Percentiles rank a stretch among this genome's conserved stretches.
Evolutionary conservation across 2,888 invertebrate genomes (phyloP).

Genomic region (Leuctra nigra): DNA sequence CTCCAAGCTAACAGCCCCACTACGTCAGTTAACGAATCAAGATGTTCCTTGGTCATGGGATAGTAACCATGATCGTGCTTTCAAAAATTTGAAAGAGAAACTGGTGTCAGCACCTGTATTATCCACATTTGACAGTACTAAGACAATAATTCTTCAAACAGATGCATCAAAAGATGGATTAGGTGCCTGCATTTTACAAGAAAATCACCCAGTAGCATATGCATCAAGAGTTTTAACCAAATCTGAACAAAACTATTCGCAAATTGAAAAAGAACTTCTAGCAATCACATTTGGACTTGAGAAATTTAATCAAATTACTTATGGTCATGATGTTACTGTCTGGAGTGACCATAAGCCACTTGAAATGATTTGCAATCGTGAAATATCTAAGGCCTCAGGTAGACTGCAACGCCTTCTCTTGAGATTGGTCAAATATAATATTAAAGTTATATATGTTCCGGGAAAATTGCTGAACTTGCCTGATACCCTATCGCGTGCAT

Average conservation of each 20-base stretch:
- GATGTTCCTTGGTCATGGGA: slow-evolving; percentile 5
- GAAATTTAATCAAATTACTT: slow-evolving; percentile 11
- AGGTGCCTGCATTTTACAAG: slow-evolving; percentile 36
- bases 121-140: slow-evolving; percentile 19
- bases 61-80: slow-evolving; percentile 10
- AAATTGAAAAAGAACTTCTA: slow-evolving; percentile 33
- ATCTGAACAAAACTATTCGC: slow-evolving; percentile 33
- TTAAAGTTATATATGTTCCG: too few species aligned
- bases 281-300: not conserved
- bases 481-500: too few species aligned
- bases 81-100: slow-evolving; percentile 20
- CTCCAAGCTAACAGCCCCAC: slow-evolving; percentile 14
- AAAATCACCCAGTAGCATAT: slow-evolving; percentile 35
- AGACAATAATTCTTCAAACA: slow-evolving; percentile 20
- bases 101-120: slow-evolving; percentile 22
- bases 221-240: slow-evolving; percentile 34
- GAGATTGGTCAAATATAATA: not conserved
- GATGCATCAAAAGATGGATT: slow-evolving; percentile 33
- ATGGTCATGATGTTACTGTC: slow-evolving; percentile 4
- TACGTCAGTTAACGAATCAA: slow-evolving; percentile 20
- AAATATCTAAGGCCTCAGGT: not conserved
- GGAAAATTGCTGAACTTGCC: too few species aligned
- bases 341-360: slow-evolving; percentile 20
- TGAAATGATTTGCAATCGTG: not conserved
- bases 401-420: not conserved